These are phyloP conservation scores for Spea bombifrons DNA, from an alignment of 2,113 vertebrate genomes.

Conservation along the genomic window DNA sequence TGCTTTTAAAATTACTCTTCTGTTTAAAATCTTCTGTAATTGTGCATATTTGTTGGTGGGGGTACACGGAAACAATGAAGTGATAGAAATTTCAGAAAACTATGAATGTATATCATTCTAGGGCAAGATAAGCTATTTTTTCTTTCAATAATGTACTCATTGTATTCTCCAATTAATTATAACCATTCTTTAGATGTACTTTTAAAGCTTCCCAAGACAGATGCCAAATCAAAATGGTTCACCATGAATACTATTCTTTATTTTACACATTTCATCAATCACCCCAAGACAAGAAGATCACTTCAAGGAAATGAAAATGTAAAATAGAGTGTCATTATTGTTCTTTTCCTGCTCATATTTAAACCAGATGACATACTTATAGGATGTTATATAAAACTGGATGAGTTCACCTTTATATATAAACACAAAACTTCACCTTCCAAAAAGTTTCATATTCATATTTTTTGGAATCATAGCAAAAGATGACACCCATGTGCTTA, in stretches of 20 bases:
- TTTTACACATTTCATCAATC: conserved; percentile 22
- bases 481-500: neutral
- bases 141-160: too few species aligned
- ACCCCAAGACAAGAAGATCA: conserved; percentile 12
- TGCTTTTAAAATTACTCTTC: neutral
- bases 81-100: too few species aligned
- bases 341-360: conserved; percentile 14
- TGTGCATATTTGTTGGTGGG: too few species aligned
- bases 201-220: conserved; percentile 1
- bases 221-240: conserved; percentile 23
- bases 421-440: neutral
- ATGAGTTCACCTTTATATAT: neutral
- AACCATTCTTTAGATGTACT: neutral
- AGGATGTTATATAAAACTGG: conserved; percentile 2
- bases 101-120: too few species aligned
- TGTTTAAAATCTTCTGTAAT: neutral
- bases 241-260: neutral
- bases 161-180: neutral
- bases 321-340: conserved; percentile 29
- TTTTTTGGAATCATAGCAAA: neutral
- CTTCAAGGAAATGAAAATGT: conserved; percentile 32
- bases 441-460: neutral
- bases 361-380: conserved; percentile 43
- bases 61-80: too few species aligned
- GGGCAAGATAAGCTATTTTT: too few species aligned